Evolutionary conservation across 1,140 invertebrate species (phyloP).

Genomic region (Melitaea cinxia): DNA sequence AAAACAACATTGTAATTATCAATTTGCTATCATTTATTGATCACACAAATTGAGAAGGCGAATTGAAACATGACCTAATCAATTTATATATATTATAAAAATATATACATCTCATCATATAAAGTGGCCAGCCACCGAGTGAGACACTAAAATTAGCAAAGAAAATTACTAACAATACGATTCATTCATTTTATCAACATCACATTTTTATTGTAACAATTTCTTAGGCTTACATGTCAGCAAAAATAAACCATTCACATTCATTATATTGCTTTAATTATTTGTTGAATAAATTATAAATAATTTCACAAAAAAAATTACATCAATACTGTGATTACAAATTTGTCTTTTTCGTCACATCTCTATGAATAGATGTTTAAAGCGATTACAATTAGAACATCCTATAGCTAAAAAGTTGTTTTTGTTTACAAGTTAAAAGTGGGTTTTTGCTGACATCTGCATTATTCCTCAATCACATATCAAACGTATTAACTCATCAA

Average conservation of each 20-base stretch:
- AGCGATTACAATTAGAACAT: neutral
- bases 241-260: slow-evolving; percentile 11
- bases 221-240: slow-evolving; percentile 24
- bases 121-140: slow-evolving; percentile 62
- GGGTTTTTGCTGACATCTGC: slow-evolving; percentile 3
- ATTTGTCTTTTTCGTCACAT: neutral
- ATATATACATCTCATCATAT: slow-evolving; percentile 63
- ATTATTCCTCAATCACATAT: slow-evolving; percentile 5
- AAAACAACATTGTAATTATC: slow-evolving; percentile 51
- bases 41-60: slow-evolving; percentile 76
- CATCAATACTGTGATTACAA: neutral
- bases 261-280: neutral
- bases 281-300: neutral
- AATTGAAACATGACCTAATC: slow-evolving; percentile 61
- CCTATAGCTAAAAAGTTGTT: neutral
- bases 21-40: slow-evolving; percentile 81
- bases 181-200: slow-evolving; percentile 36
- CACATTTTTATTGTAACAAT: slow-evolving; percentile 44
- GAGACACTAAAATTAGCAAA: slow-evolving; percentile 39
- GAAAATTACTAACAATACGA: slow-evolving; percentile 36
- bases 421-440: neutral
- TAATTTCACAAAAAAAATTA: neutral
- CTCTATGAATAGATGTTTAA: neutral
- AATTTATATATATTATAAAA: slow-evolving; percentile 64
- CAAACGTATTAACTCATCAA: neutral